phyloP scores from a whole-genome alignment of 2,113 vertebrate genomes.

The Nasalis larvatus region DNA sequence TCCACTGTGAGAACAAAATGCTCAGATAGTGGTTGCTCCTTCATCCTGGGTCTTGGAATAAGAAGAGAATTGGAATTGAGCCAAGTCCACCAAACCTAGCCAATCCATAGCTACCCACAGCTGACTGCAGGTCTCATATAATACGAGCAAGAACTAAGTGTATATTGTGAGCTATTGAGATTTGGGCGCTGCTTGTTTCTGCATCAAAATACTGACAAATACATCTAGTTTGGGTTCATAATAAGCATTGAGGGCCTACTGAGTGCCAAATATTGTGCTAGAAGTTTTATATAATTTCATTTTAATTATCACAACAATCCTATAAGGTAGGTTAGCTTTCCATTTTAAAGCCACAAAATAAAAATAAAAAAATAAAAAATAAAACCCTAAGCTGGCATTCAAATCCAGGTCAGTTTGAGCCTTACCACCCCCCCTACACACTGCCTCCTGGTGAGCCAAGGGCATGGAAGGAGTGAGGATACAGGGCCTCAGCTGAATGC shows the following conservation, averaged over 20 bases:
- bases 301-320: not conserved
- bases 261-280: not conserved
- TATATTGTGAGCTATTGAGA: not conserved
- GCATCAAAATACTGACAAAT: not conserved
- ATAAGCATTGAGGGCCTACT: not conserved
- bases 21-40: not conserved
- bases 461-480: not conserved
- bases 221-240: not conserved
- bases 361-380: not conserved
- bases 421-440: not conserved
- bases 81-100: not conserved
- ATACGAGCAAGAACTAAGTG: not conserved
- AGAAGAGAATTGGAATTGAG: not conserved
- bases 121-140: not conserved
- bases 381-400: not conserved
- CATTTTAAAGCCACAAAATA: slow-evolving; percentile 3
- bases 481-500: not conserved
- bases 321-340: not conserved
- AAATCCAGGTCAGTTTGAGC: not conserved
- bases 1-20: not conserved
- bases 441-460: not conserved
- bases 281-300: not conserved
- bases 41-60: not conserved
- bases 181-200: not conserved
- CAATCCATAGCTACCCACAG: not conserved